Percentiles rank a stretch among this genome's conserved stretches.
Conservation (phyloP, 64 coral and sea anemone genomes). For the Acropora tenuis region DNA sequence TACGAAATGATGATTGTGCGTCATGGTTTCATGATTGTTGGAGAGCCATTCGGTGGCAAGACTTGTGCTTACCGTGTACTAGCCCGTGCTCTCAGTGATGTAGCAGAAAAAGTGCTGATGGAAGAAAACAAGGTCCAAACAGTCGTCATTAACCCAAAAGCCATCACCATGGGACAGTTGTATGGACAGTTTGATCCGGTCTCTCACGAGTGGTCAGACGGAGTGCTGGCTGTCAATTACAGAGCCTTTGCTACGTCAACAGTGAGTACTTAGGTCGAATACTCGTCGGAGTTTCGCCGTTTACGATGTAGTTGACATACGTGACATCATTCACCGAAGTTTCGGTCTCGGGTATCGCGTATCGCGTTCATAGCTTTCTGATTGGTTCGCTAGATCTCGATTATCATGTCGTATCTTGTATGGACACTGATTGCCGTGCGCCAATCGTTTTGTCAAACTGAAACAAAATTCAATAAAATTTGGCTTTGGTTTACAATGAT, state of each 20-base stretch:
- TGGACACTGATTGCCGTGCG: no score
- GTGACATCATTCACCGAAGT: neutral
- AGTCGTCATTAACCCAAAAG: slow-evolving; percentile 93
- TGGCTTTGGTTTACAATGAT: no score
- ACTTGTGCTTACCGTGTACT: slow-evolving; percentile 94
- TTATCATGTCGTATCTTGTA: no score
- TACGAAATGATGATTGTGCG: slow-evolving; percentile 99
- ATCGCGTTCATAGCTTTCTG: no score
- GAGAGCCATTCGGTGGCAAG: slow-evolving; percentile 97
- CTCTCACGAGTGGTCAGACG: slow-evolving; percentile 99
- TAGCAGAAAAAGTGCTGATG: slow-evolving; percentile 98
- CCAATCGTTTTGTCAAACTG: no score
- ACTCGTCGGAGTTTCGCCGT: neutral
- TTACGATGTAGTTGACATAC: neutral
- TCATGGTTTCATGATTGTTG: slow-evolving; percentile 99
- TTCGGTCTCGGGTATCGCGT: no score
- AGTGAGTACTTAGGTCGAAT: slow-evolving; percentile 43
- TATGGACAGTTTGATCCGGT: slow-evolving; percentile 99
- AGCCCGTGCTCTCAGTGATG: slow-evolving; percentile 84
- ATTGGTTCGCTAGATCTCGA: no score
- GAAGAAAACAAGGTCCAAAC: slow-evolving; percentile 98
- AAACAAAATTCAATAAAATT: no score
- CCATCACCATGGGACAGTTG: slow-evolving; percentile 97
- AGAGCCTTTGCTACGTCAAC: slow-evolving; percentile 96
- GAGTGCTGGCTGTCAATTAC: slow-evolving; percentile 97